A percentile compares a stretch with the other conserved stretches of the same genome.
Evolutionary conservation across 2,797 vertebrate species (phyloP).

Genomic region (Vireo griseus): DNA sequence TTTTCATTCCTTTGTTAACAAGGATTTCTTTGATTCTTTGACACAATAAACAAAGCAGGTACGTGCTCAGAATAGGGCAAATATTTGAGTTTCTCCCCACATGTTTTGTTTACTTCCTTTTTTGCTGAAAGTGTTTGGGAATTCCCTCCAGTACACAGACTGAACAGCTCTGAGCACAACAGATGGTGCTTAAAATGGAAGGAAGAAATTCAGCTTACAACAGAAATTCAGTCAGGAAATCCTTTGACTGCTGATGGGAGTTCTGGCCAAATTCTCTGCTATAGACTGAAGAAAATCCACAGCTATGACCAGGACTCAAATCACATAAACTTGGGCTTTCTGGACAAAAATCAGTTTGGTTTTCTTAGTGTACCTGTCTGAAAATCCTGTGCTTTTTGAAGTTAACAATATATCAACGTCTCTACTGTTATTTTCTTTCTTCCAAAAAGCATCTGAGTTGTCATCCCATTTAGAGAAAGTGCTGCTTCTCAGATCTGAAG

Average conservation of each 20-base stretch:
- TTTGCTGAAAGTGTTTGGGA: not conserved
- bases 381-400: conserved; percentile 67
- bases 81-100: not conserved
- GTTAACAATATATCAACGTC: conserved; percentile 77
- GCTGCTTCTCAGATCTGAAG: conserved; percentile 71
- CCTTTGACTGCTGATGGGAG: not conserved
- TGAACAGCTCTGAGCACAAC: not conserved
- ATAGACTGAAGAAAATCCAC: not conserved
- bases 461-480: conserved; percentile 84
- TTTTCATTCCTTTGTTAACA: not conserved
- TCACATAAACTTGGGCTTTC: not conserved
- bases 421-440: conserved; percentile 76
- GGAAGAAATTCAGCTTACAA: not conserved
- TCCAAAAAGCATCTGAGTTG: conserved; percentile 78
- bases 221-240: not conserved
- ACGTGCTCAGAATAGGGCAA: not conserved
- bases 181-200: not conserved
- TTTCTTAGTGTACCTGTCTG: conserved; percentile 77
- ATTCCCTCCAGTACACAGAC: not conserved
- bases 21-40: not conserved
- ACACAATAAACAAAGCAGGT: not conserved
- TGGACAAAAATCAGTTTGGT: not conserved
- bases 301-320: not conserved
- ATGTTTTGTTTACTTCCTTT: not conserved
- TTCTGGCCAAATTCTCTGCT: not conserved